phyloP scores from a whole-genome alignment of 1,140 invertebrate species.

The Copidosoma floridanum region DNA sequence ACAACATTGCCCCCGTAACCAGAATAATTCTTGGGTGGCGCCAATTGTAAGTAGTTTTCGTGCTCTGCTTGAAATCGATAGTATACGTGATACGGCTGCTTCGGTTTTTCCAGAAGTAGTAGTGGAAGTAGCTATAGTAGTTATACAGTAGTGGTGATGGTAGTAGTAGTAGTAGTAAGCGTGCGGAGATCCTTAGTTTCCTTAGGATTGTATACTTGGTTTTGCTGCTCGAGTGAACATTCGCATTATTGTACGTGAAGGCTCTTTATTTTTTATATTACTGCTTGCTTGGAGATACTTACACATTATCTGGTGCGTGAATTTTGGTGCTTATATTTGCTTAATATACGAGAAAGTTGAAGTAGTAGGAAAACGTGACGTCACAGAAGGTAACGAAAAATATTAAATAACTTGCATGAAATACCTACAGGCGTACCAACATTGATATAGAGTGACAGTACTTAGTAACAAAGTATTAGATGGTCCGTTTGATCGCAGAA shows the following conservation, averaged over 20 bases:
- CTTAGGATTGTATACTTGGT: background rate
- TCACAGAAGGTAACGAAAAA: background rate
- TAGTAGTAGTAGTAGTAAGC: slow-evolving; percentile 18
- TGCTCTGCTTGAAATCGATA: too few relatives aligned
- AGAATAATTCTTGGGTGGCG: background rate
- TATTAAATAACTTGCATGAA: slow-evolving; percentile 3
- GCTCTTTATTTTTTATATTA: too few relatives aligned
- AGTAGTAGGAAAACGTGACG: slow-evolving; percentile 8
- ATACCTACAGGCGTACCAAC: slow-evolving; percentile 16
- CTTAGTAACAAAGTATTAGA: background rate
- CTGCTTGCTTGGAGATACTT: too few relatives aligned
- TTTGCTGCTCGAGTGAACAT: background rate
- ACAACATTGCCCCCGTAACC: slow-evolving; percentile 13
- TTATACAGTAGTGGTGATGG: too few relatives aligned
- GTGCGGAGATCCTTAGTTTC: slow-evolving; percentile 14
- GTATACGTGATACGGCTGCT: background rate
- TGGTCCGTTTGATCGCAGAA: too few relatives aligned
- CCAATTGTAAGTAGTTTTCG: background rate
- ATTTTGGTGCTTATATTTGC: slow-evolving; percentile 11
- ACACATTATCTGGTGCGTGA: slow-evolving; percentile 23
- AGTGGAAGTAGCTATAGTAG: too few relatives aligned
- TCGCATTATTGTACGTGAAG: slow-evolving; percentile 2
- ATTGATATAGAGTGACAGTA: slow-evolving; percentile 17
- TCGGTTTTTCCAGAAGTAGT: slow-evolving; percentile 9
- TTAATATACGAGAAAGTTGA: too few relatives aligned